Conservation (phyloP, 2,888 invertebrate species). For the Drosophila ustulata region DNA sequence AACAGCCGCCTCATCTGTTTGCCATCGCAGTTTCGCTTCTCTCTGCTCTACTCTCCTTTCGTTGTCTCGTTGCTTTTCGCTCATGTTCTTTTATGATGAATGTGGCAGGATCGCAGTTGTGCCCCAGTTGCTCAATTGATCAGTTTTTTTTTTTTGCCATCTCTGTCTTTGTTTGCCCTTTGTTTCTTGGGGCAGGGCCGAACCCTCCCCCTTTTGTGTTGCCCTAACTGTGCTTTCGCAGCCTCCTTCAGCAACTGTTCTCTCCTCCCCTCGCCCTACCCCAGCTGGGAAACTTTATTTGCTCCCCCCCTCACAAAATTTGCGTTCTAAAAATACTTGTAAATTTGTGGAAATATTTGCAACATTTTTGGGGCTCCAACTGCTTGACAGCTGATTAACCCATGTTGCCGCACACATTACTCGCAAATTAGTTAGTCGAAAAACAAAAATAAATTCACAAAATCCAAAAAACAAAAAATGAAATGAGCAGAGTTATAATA, state of each 20-base stretch:
- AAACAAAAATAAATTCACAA: background rate
- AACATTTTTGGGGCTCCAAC: conserved; percentile 3
- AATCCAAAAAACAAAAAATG: conserved; percentile 8
- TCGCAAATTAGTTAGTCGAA: conserved; percentile 15
- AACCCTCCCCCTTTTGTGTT: background rate
- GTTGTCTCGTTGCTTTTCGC: background rate
- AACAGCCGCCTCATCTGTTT: conserved; percentile 33
- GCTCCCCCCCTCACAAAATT: no score
- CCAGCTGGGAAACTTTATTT: no score
- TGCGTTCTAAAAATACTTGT: conserved; percentile 2
- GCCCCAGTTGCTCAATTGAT: conserved; percentile 37
- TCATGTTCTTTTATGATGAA: conserved; percentile 40
- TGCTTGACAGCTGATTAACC: conserved; percentile 52
- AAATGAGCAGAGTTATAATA: conserved; percentile 2
- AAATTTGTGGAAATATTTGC: background rate
- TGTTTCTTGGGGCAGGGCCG: background rate
- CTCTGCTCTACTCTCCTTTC: background rate
- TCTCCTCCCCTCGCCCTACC: background rate
- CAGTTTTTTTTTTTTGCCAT: background rate
- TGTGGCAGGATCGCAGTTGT: conserved; percentile 53
- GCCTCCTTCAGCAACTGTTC: background rate
- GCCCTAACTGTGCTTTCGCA: background rate
- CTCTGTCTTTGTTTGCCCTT: background rate
- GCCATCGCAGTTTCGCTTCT: background rate
- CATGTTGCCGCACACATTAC: conserved; percentile 46